Evolutionary conservation across 92 coral and sea anemone genomes (phyloP).

Genomic region (Epizoanthus illoricatus): DNA sequence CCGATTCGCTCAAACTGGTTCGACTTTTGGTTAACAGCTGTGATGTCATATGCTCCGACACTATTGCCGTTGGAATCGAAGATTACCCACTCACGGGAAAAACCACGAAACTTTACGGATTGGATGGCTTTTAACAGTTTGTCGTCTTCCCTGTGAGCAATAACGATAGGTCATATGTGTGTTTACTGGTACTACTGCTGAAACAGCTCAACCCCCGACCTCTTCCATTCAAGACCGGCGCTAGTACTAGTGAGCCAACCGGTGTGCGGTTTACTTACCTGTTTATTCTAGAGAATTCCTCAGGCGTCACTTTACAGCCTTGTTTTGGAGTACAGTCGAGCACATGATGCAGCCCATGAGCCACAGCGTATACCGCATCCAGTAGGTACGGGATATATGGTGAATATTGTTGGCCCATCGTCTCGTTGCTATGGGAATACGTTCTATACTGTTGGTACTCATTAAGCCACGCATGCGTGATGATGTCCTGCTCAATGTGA

Average conservation of each 20-base stretch:
- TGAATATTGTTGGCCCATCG: slow-evolving; percentile 24
- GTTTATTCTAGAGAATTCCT: slow-evolving; percentile 49
- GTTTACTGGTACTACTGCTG: no score
- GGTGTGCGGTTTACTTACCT: slow-evolving; percentile 44
- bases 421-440: neutral
- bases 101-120: slow-evolving; percentile 58
- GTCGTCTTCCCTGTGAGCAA: slow-evolving; percentile 50
- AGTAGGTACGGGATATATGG: slow-evolving; percentile 73
- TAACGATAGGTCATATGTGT: neutral
- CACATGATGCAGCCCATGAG: slow-evolving; percentile 72
- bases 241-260: neutral
- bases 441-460: slow-evolving; percentile 40
- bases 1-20: slow-evolving; percentile 64
- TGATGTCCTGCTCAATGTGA: neutral
- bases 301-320: slow-evolving; percentile 46
- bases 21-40: slow-evolving; percentile 64
- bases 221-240: no score
- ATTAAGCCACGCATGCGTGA: slow-evolving; percentile 43
- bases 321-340: slow-evolving; percentile 60
- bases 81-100: slow-evolving; percentile 71
- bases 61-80: slow-evolving; percentile 83
- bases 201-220: no score
- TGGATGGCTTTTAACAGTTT: slow-evolving; percentile 65
- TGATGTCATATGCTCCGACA: slow-evolving; percentile 70
- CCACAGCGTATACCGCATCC: slow-evolving; percentile 87